Conservation (phyloP, 2,888 invertebrate species). For the Hybos culiciformis region DNA sequence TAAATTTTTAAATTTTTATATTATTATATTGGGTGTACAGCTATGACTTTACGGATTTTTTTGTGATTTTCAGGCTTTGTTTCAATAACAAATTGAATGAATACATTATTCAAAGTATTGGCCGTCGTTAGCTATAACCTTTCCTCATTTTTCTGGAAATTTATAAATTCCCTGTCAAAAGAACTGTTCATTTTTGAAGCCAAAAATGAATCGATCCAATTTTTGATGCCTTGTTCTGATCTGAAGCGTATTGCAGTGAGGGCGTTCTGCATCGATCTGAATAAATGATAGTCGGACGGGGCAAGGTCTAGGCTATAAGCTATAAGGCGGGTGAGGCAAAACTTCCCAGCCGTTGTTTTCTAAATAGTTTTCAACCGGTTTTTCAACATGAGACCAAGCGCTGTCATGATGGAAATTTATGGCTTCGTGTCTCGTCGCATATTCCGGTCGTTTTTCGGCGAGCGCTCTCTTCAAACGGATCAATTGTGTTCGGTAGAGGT, state of each 20-base stretch:
- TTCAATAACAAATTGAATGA: neutral
- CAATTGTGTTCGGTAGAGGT: slow-evolving; percentile 3
- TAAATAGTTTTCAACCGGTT: neutral
- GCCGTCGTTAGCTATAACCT: neutral
- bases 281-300: neutral
- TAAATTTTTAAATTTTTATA: no score
- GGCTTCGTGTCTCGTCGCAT: neutral
- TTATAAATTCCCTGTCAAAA: neutral
- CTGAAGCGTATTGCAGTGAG: neutral
- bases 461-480: slow-evolving; percentile 1
- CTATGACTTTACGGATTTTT: no score
- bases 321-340: neutral
- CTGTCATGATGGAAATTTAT: neutral
- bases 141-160: neutral
- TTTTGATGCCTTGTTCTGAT: neutral
- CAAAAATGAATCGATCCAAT: neutral
- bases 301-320: neutral
- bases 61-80: no score
- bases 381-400: neutral
- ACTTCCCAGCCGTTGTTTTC: neutral
- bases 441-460: slow-evolving; percentile 3
- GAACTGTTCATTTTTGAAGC: neutral
- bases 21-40: no score
- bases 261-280: neutral
- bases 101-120: neutral